Base-by-base conservation (phyloP, 2,797 vertebrate species). In the Spinus pinus region DNA sequence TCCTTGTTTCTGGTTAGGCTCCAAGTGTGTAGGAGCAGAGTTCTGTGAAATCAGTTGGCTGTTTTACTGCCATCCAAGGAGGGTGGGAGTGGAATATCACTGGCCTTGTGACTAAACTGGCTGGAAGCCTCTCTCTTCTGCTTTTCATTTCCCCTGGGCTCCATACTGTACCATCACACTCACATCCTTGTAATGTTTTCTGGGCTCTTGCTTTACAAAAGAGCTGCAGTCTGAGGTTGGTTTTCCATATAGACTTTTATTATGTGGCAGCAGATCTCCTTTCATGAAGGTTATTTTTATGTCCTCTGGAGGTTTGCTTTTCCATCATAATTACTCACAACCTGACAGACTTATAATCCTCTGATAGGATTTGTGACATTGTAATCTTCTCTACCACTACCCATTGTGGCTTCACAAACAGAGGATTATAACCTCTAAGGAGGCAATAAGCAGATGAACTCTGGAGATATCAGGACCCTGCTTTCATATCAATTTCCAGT, bases 391-490 rank as follows among this genome's bases (percentile, higher is more conserved):
- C 89, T 62, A 44, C 46, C 91, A 90, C 80, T 91, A 79, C 54
- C 62, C 58, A 70, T 90, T 90, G 89, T 86, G 89, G 69, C 73
- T 95, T 93, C 87, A 87, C 92, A 89, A 96, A 70, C 82, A 84
- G 84, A 60, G 77, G 93, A 95, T 96, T 96, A 94, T 62, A 94
- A 88, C 77, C 87, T 77, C 91, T 94, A 81, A 94, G 94, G 61
- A 83, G 41, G 82, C 93, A 96, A 72, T 95, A 93, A 94, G 80
- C 62, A 97, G 92, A 96, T 96, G 94, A 97, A 95, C 89, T 94
- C 70, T 61, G 51, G 49, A 93, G 94, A 91, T 94, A 94, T 2
- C 79, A 70, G 71, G 85, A 94, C 91, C 87, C 49, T 72, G 77
- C 80, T 88, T 94, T 88, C 73, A 4, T 84, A 79, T 87, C 65